A percentile compares a stretch with the other conserved stretches of the same genome.
These are phyloP conservation scores for Taurulus bubalis DNA, from an alignment of 2,113 vertebrate genomes.

Conservation along the genomic window DNA sequence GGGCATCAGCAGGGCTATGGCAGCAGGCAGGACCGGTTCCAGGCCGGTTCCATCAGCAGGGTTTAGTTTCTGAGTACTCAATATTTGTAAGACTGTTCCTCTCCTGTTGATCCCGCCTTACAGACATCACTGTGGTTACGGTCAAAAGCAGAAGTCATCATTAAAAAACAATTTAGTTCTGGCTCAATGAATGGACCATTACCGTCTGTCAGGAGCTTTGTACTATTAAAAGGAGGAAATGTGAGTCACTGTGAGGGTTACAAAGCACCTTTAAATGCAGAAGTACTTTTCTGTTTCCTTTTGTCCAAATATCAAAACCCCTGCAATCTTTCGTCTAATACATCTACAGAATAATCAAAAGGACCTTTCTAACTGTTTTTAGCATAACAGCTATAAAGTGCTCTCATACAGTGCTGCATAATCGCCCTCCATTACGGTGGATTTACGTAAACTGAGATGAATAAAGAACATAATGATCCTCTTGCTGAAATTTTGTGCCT, in stretches of 20 bases:
- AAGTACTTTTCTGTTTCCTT: neutral
- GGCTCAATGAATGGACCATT: neutral
- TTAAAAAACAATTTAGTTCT: neutral
- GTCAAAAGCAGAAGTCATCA: neutral
- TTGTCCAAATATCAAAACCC: neutral
- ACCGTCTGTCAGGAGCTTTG: neutral
- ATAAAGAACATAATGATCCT: neutral
- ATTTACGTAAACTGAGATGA: no score
- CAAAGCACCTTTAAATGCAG: neutral
- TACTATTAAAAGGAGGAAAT: neutral
- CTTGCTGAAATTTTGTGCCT: neutral
- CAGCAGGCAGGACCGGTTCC: no score
- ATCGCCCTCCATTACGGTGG: no score
- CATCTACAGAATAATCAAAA: neutral
- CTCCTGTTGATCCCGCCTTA: neutral
- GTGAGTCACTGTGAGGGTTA: neutral
- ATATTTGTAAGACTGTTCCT: neutral
- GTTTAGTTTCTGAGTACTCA: no score
- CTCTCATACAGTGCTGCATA: neutral
- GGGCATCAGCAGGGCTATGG: no score
- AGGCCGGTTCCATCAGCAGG: no score
- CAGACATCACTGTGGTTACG: neutral
- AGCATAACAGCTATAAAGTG: neutral
- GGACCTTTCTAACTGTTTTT: neutral
- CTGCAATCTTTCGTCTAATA: neutral